These are phyloP conservation scores for Mesoclemmys tuberculata DNA, from an alignment of 2,113 vertebrate species.

Conservation along the genomic window DNA sequence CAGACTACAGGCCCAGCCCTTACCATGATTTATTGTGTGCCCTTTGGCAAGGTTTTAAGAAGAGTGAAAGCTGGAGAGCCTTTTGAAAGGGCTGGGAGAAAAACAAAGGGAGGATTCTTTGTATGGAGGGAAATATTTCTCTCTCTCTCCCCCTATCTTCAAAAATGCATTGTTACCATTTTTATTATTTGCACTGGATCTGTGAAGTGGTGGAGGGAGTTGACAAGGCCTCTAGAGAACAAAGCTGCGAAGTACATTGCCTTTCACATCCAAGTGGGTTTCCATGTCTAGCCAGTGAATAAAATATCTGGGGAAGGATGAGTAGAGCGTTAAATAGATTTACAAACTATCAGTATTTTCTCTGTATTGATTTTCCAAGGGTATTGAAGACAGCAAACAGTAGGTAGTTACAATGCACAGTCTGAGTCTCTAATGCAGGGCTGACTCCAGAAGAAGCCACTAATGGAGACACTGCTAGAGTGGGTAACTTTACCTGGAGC, in stretches of 20 bases:
- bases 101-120: background rate
- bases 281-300: background rate
- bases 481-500: background rate
- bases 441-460: background rate
- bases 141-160: background rate
- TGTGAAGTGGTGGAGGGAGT: background rate
- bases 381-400: background rate
- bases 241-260: background rate
- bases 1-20: constrained; percentile 13
- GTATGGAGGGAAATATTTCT: fast-evolving
- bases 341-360: constrained; percentile 32
- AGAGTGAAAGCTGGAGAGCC: background rate
- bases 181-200: background rate
- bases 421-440: background rate
- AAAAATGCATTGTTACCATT: background rate
- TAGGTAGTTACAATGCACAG: background rate
- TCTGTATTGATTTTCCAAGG: constrained; percentile 36
- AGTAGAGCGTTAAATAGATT: constrained; percentile 38
- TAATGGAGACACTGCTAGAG: background rate
- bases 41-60: constrained; percentile 14
- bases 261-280: background rate
- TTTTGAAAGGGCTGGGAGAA: background rate
- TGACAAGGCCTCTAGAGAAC: background rate
- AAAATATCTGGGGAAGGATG: background rate
- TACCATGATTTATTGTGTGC: constrained; percentile 5